phyloP scores from a whole-genome alignment of 2,113 vertebrate genomes.

The Erythrocercus mccallii region DNA sequence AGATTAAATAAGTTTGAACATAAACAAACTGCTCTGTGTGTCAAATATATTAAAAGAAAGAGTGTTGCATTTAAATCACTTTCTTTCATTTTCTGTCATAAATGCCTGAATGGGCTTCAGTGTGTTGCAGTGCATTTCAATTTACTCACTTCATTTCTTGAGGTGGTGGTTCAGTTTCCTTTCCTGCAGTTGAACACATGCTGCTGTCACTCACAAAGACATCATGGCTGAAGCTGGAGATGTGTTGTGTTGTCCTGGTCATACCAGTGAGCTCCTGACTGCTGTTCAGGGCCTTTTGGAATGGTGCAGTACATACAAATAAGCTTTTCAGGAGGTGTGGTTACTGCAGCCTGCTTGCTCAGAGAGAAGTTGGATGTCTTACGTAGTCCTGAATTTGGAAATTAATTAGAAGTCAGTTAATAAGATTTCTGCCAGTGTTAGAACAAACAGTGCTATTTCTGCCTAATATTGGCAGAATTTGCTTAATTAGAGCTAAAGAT shows the following conservation, averaged over 20 bases:
- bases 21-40: fast-evolving
- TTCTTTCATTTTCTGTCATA: background rate
- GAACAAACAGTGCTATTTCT: background rate
- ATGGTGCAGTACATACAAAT: background rate
- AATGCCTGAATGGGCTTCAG: background rate
- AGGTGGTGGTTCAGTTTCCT: background rate
- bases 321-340: background rate
- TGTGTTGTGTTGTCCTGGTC: background rate
- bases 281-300: background rate
- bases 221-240: background rate
- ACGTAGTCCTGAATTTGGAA: background rate
- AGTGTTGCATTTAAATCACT: background rate
- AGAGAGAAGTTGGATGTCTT: background rate
- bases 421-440: background rate
- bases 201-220: background rate
- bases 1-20: background rate
- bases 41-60: background rate
- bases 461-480: background rate
- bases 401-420: background rate
- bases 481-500: background rate
- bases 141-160: background rate
- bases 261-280: background rate
- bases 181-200: fast-evolving
- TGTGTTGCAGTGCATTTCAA: background rate
- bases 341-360: background rate